phyloP scores from a whole-genome alignment of 2,113 vertebrate genomes.

The Tapirus terrestris region DNA sequence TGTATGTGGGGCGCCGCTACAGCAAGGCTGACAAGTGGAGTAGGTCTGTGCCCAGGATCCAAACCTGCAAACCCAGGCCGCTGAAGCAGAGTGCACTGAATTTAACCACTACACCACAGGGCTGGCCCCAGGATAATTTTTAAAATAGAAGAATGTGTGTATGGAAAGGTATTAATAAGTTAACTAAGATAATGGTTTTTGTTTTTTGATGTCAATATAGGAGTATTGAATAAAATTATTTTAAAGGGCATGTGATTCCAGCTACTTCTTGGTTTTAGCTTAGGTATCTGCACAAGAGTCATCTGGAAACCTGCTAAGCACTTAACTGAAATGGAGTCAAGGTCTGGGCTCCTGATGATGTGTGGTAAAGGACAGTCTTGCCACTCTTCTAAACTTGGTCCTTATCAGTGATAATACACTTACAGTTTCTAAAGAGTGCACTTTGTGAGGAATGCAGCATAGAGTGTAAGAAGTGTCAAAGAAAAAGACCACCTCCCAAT shows the following conservation, averaged over 20 bases:
- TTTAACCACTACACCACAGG: too few relatives aligned
- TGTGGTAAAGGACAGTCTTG: not conserved
- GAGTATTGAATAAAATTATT: not conserved
- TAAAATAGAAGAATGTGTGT: constrained; percentile 30
- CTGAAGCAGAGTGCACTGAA: too few relatives aligned
- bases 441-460: not conserved
- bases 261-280: not conserved
- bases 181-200: not conserved
- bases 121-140: not conserved
- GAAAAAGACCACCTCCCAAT: not conserved
- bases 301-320: not conserved
- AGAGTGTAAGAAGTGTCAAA: not conserved
- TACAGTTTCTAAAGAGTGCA: not conserved
- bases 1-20: too few relatives aligned
- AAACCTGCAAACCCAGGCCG: too few relatives aligned
- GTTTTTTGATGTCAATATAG: not conserved
- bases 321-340: not conserved
- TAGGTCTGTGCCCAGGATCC: too few relatives aligned
- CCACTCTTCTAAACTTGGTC: not conserved
- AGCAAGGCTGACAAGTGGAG: too few relatives aligned
- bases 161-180: not conserved
- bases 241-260: not conserved
- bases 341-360: not conserved
- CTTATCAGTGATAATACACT: not conserved
- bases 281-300: not conserved